These are phyloP conservation scores for Odontamblyopus lacepedii DNA, from an alignment of 2,797 vertebrate genomes.

Conservation along the genomic window DNA sequence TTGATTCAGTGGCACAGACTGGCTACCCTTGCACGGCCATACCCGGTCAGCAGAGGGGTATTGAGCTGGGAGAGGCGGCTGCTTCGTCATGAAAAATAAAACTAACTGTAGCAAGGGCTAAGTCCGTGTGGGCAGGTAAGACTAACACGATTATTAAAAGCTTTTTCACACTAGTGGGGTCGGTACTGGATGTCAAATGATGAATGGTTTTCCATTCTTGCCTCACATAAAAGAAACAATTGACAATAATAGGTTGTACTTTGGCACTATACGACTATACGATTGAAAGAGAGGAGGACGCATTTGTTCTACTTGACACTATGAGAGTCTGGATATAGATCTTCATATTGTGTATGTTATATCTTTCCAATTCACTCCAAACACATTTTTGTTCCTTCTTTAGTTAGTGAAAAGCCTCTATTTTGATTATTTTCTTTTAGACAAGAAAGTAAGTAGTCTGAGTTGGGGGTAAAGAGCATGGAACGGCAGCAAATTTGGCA, in stretches of 20 bases:
- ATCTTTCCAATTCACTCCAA: too few species aligned
- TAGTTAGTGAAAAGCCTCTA: too few species aligned
- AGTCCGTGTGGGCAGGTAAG: not conserved
- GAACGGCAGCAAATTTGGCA: too few species aligned
- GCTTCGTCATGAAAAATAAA: slow-evolving; percentile 1
- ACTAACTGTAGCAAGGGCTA: not conserved
- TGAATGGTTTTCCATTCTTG: not conserved
- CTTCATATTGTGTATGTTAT: too few species aligned
- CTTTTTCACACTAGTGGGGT: not conserved
- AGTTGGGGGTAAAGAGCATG: too few species aligned
- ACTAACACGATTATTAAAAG: not conserved
- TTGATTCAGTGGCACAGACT: slow-evolving; percentile 59
- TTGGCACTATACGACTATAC: too few species aligned
- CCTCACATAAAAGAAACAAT: not conserved
- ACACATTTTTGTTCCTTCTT: too few species aligned
- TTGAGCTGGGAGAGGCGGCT: not conserved
- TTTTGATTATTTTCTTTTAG: too few species aligned
- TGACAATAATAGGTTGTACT: not conserved
- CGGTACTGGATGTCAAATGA: not conserved
- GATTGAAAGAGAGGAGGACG: not conserved
- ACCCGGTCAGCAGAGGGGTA: slow-evolving; percentile 19
- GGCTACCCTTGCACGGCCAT: slow-evolving; percentile 37
- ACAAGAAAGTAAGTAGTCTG: too few species aligned
- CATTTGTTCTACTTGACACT: not conserved
- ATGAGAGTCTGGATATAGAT: not conserved